phyloP scores from a whole-genome alignment of 2,888 invertebrate species.

The Escarpia spicata region DNA sequence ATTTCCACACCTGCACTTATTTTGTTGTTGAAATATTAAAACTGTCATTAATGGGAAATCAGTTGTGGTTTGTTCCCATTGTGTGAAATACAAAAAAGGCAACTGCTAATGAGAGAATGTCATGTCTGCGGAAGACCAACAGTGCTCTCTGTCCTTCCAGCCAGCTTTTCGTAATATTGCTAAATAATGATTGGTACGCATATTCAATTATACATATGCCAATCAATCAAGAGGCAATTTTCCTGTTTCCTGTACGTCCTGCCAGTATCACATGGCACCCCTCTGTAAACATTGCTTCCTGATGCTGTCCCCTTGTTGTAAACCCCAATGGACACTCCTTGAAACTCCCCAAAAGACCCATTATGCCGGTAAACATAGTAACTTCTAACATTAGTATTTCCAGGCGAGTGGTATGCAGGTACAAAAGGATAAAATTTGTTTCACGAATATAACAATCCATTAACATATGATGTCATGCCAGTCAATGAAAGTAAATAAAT shows the following conservation, averaged over 20 bases:
- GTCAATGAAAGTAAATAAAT: no score
- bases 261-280: not conserved
- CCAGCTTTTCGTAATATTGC: not conserved
- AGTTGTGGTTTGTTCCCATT: not conserved
- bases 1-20: not conserved
- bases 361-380: no score
- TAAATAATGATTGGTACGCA: not conserved
- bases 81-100: not conserved
- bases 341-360: not conserved
- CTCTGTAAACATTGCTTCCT: not conserved
- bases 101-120: not conserved
- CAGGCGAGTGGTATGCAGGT: no score
- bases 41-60: not conserved
- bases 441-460: no score
- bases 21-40: not conserved
- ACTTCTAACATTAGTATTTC: no score
- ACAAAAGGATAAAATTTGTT: no score
- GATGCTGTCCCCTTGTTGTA: not conserved
- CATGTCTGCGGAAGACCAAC: not conserved
- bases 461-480: no score
- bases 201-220: not conserved
- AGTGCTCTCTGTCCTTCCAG: not conserved
- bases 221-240: not conserved
- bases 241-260: not conserved
- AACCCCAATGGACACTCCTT: not conserved